These are phyloP conservation scores for Saccostrea glomerata DNA, from an alignment of 1,140 invertebrate species.

Conservation along the genomic window DNA sequence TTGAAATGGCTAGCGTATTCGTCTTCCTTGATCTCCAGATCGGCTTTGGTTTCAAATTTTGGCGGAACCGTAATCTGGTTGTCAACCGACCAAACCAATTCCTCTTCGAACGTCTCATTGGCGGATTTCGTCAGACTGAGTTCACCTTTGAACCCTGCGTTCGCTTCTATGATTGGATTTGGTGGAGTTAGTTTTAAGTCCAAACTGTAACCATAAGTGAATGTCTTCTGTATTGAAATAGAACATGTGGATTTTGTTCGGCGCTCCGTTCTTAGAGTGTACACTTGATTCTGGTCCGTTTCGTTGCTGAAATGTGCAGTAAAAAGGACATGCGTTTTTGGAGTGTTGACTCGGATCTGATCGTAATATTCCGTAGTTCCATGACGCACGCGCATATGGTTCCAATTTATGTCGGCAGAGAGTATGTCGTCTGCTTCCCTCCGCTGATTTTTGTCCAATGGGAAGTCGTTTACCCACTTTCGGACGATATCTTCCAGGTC, in stretches of 20 bases:
- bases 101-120: constrained; percentile 79
- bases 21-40: constrained; percentile 80
- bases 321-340: constrained; percentile 71
- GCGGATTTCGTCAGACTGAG: constrained; percentile 77
- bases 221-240: constrained; percentile 66
- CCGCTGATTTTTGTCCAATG: constrained; percentile 64
- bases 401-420: constrained; percentile 68
- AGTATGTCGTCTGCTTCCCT: constrained; percentile 71
- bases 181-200: constrained; percentile 70
- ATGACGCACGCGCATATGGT: constrained; percentile 63
- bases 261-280: constrained; percentile 71
- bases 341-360: constrained; percentile 60
- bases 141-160: constrained; percentile 80
- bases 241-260: constrained; percentile 72
- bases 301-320: constrained; percentile 72
- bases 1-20: constrained; percentile 79
- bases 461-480: constrained; percentile 65
- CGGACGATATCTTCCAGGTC: constrained; percentile 70
- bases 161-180: constrained; percentile 79
- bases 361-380: constrained; percentile 68
- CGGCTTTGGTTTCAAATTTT: constrained; percentile 78
- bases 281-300: constrained; percentile 68
- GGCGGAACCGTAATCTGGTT: constrained; percentile 79
- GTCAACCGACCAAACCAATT: constrained; percentile 80
- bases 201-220: constrained; percentile 65